Percentiles rank a stretch among this genome's conserved stretches.
Conservation (phyloP, 2,888 invertebrate species). For the Lithophane semibrunnea region DNA sequence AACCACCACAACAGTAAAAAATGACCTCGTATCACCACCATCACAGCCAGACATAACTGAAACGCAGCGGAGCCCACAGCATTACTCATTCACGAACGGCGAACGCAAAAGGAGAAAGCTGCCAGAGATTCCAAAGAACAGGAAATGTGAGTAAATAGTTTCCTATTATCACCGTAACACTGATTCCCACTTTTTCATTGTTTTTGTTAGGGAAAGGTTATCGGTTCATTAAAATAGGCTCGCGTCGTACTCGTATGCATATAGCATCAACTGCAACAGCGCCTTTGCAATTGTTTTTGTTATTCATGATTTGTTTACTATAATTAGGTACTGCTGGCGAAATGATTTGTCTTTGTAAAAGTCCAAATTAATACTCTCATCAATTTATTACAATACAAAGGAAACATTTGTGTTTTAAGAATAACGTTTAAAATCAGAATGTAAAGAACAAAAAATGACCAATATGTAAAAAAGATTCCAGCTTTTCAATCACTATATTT, state of each 20-base stretch:
- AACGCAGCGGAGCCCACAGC: slow-evolving; percentile 80
- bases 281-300: slow-evolving; percentile 63
- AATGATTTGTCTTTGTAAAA: not conserved
- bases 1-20: slow-evolving; percentile 60
- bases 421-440: not conserved
- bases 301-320: not conserved
- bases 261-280: slow-evolving; percentile 66
- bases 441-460: not conserved
- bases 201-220: slow-evolving; percentile 17
- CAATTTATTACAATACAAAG: slow-evolving; percentile 4
- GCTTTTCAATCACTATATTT: not conserved
- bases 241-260: slow-evolving; percentile 45
- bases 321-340: slow-evolving; percentile 55
- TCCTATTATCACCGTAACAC: not conserved
- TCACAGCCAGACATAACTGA: slow-evolving; percentile 78
- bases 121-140: slow-evolving; percentile 97
- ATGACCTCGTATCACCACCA: slow-evolving; percentile 76
- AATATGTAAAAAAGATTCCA: not conserved
- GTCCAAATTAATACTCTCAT: not conserved
- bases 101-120: slow-evolving; percentile 95
- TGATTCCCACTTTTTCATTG: not conserved
- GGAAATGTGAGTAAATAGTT: slow-evolving; percentile 92
- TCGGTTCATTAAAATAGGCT: slow-evolving; percentile 52
- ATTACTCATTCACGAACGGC: slow-evolving; percentile 83
- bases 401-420: not conserved